A percentile compares a stretch with the other conserved stretches of the same genome.
These are phyloP conservation scores for Pedionomus torquatus DNA, from an alignment of 2,113 vertebrate genomes.

Conservation along the genomic window DNA sequence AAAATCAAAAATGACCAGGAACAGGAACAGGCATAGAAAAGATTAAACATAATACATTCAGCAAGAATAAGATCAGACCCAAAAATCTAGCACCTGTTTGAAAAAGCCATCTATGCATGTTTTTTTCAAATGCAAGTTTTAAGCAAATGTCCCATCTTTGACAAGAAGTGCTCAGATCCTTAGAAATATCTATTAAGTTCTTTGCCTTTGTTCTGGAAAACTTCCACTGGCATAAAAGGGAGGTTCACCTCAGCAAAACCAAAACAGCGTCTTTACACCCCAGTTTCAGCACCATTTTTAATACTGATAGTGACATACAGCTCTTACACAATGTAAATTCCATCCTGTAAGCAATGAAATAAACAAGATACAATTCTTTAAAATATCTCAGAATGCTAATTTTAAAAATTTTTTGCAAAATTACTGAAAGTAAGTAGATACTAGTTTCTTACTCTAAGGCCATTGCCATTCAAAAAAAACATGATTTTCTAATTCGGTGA, in stretches of 20 bases:
- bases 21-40: neutral
- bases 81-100: fast-evolving
- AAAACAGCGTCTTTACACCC: neutral
- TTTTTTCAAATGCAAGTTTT: neutral
- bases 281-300: neutral
- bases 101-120: fast-evolving
- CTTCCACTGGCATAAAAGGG: neutral
- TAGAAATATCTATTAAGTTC: neutral
- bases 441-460: neutral
- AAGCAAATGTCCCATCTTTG: neutral
- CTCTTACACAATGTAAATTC: neutral
- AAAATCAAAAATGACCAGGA: neutral
- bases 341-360: neutral
- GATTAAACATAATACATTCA: neutral
- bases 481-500: neutral
- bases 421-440: neutral
- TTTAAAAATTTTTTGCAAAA: neutral
- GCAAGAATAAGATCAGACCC: neutral
- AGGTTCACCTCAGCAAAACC: neutral
- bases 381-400: neutral
- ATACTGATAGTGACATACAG: neutral
- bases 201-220: neutral
- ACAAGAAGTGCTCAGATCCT: neutral
- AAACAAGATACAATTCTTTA: neutral
- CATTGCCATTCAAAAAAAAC: neutral